phyloP scores from a whole-genome alignment of 2,888 invertebrate species.

The Schrankia costaestrigalis region DNA sequence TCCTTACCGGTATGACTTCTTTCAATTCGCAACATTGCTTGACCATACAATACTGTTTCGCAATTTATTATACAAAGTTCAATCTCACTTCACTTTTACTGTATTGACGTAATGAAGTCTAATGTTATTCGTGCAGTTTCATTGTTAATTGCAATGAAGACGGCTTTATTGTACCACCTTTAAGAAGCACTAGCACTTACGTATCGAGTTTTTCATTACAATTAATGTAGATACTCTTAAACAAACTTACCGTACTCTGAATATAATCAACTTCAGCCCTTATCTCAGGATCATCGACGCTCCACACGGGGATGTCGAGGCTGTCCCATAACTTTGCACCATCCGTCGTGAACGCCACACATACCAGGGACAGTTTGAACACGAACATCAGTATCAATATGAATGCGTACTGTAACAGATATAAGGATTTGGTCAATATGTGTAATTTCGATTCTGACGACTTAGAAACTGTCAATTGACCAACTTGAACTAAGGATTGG shows the following conservation, averaged over 20 bases:
- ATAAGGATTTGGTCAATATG: neutral
- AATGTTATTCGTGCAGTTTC: no score
- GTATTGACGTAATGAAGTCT: no score
- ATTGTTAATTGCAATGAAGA: no score
- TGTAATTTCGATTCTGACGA: neutral
- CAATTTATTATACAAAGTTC: no score
- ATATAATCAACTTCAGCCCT: slow-evolving; percentile 56
- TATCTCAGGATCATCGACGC: slow-evolving; percentile 57
- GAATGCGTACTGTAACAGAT: slow-evolving; percentile 61
- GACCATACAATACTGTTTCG: no score
- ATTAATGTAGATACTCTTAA: neutral
- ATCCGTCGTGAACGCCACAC: slow-evolving; percentile 57
- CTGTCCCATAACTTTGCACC: slow-evolving; percentile 37
- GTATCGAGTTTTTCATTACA: neutral
- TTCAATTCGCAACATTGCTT: no score
- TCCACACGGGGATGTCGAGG: slow-evolving; percentile 50
- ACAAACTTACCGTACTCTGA: slow-evolving; percentile 56
- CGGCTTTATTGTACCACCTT: no score
- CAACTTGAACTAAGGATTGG: no score
- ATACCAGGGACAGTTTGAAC: slow-evolving; percentile 56
- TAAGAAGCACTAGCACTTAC: neutral
- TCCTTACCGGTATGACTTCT: no score
- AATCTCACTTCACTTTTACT: no score
- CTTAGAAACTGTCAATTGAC: neutral
- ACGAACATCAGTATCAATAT: slow-evolving; percentile 55